Base-by-base conservation (phyloP, 2,797 vertebrate genomes). In the Manis pentadactyla region DNA sequence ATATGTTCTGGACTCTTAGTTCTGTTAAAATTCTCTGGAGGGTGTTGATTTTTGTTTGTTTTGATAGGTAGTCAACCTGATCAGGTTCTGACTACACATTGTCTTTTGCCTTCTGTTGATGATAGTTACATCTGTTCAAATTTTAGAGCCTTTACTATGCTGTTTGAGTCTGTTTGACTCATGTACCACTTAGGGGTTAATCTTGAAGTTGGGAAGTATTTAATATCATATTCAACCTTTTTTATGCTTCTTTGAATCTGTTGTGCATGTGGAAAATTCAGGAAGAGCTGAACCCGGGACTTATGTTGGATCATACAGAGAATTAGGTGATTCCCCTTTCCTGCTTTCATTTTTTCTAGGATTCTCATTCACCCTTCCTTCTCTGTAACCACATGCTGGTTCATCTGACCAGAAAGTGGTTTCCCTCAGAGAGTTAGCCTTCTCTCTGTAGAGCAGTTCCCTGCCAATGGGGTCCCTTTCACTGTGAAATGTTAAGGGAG, bases 341-440 rank as follows among this genome's bases (percentile, higher is more conserved):
- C 7, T 17, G n/a, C 15, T 59, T 2, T 68, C 10, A 87, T 53
- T 85, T 79, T 89, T 23, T 87, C 2, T 23, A 73, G 29, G 34
- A 94, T 53, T 82, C n/a, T 66, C 21, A 31, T 53, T 23, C 4
- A 34, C 37, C 23, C n/a, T 57, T 64, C 10, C 53, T 42, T 87
- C n/a, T 6, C 12, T 8, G 5, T 49, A 7, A 4, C 19, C 1
- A 55, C 25, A 49, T 87, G 21, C 21, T 77, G 31, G n/a, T 93
- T 93, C 34, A 5, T 87, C 25, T 79, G 34, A 87, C 31, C 64
- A 81, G 71, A 90, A 88, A 86, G 42, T 57, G 57, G 57, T 94
- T 94, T 92, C 59, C 93, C 17, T 90, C 8, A 63, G n/a, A 51
- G 6, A 66, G 46, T 71, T 83, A 75, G 25, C 4, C 27, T 75